Evolutionary conservation across 2,888 invertebrate genomes (phyloP).

Genomic region (Hydriomena furcata): DNA sequence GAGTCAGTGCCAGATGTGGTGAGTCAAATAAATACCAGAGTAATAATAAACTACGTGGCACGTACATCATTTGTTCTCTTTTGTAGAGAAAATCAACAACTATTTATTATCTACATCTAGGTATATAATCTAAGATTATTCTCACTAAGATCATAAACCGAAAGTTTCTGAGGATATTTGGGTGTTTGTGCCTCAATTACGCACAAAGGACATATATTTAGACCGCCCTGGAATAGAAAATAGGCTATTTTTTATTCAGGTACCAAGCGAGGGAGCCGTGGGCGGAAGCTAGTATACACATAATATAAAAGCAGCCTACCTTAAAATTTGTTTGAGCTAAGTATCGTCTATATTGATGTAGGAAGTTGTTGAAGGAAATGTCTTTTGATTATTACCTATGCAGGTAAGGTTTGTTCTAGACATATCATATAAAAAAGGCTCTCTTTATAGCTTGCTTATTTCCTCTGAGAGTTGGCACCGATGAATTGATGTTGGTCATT

Average conservation of each 20-base stretch:
- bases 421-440: not conserved
- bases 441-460: slow-evolving; percentile 14
- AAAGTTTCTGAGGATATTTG: too few relatives aligned
- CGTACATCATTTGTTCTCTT: not conserved
- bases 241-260: too few relatives aligned
- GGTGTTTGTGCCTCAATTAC: too few relatives aligned
- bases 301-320: too few relatives aligned
- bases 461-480: slow-evolving; percentile 13
- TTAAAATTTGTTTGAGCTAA: too few relatives aligned
- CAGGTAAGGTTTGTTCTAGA: not conserved
- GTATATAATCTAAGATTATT: not conserved
- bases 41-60: slow-evolving; percentile 1
- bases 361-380: too few relatives aligned
- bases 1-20: slow-evolving; percentile 28
- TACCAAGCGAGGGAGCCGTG: too few relatives aligned
- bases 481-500: slow-evolving; percentile 24
- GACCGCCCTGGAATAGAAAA: too few relatives aligned
- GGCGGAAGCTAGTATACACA: too few relatives aligned
- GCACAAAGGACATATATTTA: too few relatives aligned
- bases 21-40: slow-evolving; percentile 24
- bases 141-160: not conserved
- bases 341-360: too few relatives aligned
- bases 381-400: too few relatives aligned
- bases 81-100: slow-evolving; percentile 1
- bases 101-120: not conserved